Evolutionary conservation across 2,888 invertebrate genomes (phyloP).

Genomic region (Daptonema setosum): DNA sequence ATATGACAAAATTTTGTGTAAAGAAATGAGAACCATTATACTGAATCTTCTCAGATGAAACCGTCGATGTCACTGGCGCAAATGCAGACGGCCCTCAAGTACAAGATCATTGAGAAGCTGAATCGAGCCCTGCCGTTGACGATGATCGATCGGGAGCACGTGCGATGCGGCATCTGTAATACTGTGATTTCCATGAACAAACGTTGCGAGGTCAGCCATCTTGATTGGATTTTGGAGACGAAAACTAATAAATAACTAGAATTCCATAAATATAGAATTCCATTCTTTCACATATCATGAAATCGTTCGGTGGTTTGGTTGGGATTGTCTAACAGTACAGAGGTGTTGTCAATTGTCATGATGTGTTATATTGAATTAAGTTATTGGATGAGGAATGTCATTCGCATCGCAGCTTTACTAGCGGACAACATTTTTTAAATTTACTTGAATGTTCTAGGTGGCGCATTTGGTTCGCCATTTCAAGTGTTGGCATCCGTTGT

Average conservation of each 20-base stretch:
- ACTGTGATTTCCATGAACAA: constrained; percentile 23
- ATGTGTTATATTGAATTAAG: not conserved
- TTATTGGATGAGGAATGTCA: no score
- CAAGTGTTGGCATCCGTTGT: constrained; percentile 25
- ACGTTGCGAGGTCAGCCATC: constrained; percentile 17
- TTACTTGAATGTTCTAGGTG: constrained; percentile 7
- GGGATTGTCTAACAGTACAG: no score
- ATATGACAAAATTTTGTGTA: no score
- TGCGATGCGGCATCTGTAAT: constrained; percentile 21
- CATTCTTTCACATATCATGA: no score
- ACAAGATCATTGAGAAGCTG: constrained; percentile 24
- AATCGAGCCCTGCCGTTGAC: constrained; percentile 21
- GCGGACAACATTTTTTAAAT: no score
- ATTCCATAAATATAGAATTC: no score
- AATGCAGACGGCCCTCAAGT: no score
- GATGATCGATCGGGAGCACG: constrained; percentile 23
- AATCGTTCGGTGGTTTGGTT: no score
- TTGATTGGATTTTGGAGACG: not conserved
- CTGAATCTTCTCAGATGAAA: no score
- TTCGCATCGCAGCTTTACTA: not conserved
- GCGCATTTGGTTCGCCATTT: constrained; percentile 24
- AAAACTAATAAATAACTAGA: constrained; percentile 1
- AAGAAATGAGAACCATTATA: no score
- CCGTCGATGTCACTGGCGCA: no score
- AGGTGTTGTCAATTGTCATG: not conserved